These are phyloP conservation scores for Sanderia malayensis DNA, from an alignment of 30 jellyfish, hydroid and myxozoan genomes.

Conservation along the genomic window DNA sequence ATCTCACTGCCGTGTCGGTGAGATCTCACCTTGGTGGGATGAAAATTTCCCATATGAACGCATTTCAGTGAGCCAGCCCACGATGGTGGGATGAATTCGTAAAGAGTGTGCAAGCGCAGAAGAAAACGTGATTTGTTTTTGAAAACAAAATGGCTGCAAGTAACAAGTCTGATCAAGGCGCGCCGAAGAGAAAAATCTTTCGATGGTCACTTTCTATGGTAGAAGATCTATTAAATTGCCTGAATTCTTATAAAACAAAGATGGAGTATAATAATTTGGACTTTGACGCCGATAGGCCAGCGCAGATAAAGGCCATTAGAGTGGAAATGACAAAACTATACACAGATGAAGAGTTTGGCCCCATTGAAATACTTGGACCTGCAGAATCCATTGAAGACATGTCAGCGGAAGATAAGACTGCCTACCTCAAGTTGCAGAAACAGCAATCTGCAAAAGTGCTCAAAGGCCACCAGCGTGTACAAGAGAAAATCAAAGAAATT, in stretches of 20 bases:
- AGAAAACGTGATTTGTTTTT: background rate
- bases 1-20: constrained; percentile 24
- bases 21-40: constrained; percentile 24
- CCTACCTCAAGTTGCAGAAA: background rate
- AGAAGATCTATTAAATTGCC: constrained; percentile 20
- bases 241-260: constrained; percentile 27
- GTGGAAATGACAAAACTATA: constrained; percentile 37
- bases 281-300: constrained; percentile 47
- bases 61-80: constrained; percentile 27
- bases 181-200: constrained; percentile 34
- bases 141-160: constrained; percentile 22
- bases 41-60: constrained; percentile 26
- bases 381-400: background rate
- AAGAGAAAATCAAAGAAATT: constrained; percentile 41
- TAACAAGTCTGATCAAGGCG: constrained; percentile 10
- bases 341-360: constrained; percentile 9
- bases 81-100: constrained; percentile 9
- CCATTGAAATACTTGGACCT: constrained; percentile 11
- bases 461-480: constrained; percentile 4
- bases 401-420: background rate
- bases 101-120: constrained; percentile 3
- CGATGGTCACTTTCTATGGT: constrained; percentile 35
- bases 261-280: constrained; percentile 36
- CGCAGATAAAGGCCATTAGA: constrained; percentile 26
- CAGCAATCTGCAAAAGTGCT: background rate